phyloP scores from a whole-genome alignment of 2,113 vertebrate species.

The Nipponia nippon region DNA sequence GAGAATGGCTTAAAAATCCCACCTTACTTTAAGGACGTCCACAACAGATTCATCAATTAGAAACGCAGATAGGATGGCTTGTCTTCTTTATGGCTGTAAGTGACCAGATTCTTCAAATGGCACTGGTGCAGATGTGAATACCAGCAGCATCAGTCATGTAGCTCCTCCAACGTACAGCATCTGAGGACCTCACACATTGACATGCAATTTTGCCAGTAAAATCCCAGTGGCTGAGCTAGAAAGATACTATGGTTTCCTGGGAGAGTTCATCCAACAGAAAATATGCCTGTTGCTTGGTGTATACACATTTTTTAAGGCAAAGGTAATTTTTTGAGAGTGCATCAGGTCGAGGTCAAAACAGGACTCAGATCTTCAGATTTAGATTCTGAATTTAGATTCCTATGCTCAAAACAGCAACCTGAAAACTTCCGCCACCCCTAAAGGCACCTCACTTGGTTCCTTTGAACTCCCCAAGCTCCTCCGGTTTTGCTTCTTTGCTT shows the following conservation, averaged over 20 bases:
- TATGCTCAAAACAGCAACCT: neutral
- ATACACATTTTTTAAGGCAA: neutral
- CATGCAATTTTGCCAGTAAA: neutral
- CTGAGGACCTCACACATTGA: conserved; percentile 14
- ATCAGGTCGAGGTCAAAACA: neutral
- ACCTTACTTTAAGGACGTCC: neutral
- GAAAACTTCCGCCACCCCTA: neutral
- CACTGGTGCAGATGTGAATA: neutral
- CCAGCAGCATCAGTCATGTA: neutral
- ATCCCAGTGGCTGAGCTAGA: neutral
- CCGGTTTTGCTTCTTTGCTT: neutral
- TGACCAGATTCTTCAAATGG: neutral
- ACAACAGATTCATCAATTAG: neutral
- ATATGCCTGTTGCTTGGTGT: neutral
- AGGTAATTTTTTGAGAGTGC: neutral
- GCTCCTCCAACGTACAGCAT: neutral
- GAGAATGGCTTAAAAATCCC: neutral
- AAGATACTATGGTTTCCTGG: conserved; percentile 7
- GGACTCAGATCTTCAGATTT: neutral
- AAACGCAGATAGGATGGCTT: neutral
- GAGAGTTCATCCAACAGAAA: conserved; percentile 36
- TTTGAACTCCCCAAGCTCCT: neutral
- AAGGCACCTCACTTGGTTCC: neutral
- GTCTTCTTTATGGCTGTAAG: neutral
- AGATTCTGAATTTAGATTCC: neutral